Evolutionary conservation across 1,140 invertebrate genomes (phyloP).

Genomic region (Trichomalopsis sarcophagae): DNA sequence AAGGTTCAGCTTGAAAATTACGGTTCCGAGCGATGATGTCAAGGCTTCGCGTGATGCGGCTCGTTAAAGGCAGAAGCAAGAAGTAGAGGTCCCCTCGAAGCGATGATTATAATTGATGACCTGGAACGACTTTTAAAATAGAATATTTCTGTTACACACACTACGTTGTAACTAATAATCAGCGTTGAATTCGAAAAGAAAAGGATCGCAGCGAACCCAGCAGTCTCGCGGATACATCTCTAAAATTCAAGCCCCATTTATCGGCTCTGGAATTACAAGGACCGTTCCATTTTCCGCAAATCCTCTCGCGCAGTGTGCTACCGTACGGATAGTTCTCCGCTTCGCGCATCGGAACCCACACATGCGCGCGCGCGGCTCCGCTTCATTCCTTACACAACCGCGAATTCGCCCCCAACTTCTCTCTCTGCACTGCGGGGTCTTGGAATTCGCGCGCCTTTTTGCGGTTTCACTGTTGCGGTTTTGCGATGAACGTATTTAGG

Average conservation of each 20-base stretch:
- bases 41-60: background rate
- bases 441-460: constrained; percentile 23
- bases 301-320: background rate
- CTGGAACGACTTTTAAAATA: background rate
- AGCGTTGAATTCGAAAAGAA: too few species aligned
- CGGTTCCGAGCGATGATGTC: background rate
- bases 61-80: background rate
- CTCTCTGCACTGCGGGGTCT: background rate
- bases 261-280: background rate
- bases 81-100: background rate
- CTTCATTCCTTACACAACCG: constrained; percentile 61
- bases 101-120: too few species aligned
- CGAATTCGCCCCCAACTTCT: constrained; percentile 60
- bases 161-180: too few species aligned
- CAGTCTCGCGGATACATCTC: background rate
- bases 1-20: background rate
- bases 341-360: background rate
- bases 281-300: background rate
- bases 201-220: too few species aligned
- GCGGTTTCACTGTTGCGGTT: constrained; percentile 6
- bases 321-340: background rate
- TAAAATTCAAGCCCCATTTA: background rate
- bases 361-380: background rate
- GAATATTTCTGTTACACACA: background rate
- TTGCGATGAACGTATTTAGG: constrained; percentile 12